Conservation (phyloP, 2,888 invertebrate genomes). For the Ganaspis brasiliensis region DNA sequence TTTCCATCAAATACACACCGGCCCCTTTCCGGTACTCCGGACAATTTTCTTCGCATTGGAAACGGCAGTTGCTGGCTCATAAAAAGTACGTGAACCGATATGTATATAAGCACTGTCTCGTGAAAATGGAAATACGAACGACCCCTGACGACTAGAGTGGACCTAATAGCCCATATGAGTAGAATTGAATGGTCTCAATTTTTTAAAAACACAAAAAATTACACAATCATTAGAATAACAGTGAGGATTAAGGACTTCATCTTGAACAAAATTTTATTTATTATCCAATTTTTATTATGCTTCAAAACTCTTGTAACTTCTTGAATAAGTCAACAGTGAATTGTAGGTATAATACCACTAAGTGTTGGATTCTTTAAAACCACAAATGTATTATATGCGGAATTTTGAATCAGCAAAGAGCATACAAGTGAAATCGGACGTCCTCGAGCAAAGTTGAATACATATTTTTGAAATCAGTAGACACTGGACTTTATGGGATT, state of each 20-base stretch:
- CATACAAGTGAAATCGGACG: too few species aligned
- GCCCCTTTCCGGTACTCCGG: slow-evolving; percentile 65
- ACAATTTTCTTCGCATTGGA: slow-evolving; percentile 13
- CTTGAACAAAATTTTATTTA: too few species aligned
- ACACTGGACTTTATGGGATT: slow-evolving; percentile 34
- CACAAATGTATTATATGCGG: too few species aligned
- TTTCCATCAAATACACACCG: slow-evolving; percentile 76
- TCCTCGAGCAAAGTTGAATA: not conserved
- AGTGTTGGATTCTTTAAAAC: too few species aligned
- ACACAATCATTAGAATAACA: too few species aligned
- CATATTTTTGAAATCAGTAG: slow-evolving; percentile 17
- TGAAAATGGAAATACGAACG: not conserved
- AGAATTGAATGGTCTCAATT: not conserved
- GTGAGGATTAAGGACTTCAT: too few species aligned
- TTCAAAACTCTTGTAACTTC: too few species aligned
- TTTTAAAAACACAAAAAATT: too few species aligned
- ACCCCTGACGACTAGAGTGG: not conserved
- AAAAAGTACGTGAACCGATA: not conserved
- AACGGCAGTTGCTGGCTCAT: not conserved
- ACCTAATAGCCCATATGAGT: not conserved
- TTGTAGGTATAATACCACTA: too few species aligned
- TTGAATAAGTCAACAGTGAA: too few species aligned
- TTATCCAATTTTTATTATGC: too few species aligned
- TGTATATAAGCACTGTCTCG: not conserved
- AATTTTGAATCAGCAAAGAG: too few species aligned